These are phyloP conservation scores for Hoplodrina ambigua DNA, from an alignment of 2,888 invertebrate genomes.

Conservation along the genomic window DNA sequence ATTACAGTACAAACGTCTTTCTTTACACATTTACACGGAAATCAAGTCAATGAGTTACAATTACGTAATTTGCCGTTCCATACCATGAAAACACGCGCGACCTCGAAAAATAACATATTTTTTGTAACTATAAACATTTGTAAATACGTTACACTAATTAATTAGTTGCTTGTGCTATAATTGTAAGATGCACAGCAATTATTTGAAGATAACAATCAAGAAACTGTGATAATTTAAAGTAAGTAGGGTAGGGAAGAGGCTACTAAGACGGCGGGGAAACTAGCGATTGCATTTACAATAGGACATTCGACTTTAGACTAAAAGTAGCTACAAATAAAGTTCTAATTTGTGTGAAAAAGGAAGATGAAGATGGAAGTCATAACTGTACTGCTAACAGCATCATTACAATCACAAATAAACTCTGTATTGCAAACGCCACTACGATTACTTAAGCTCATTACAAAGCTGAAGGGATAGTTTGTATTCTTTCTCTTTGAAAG, in stretches of 20 bases:
- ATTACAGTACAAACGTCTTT: conserved; percentile 37
- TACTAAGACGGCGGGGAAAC: conserved; percentile 23
- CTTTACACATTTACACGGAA: conserved; percentile 50
- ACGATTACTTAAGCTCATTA: too few relatives aligned
- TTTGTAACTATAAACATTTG: conserved; percentile 46
- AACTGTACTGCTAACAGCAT: background rate
- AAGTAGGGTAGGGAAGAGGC: conserved; percentile 25
- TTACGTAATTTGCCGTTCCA: conserved; percentile 56
- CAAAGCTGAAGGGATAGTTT: too few relatives aligned
- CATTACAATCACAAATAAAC: background rate
- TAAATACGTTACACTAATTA: conserved; percentile 54
- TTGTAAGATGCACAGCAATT: conserved; percentile 55
- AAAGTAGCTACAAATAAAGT: background rate
- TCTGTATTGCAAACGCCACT: background rate
- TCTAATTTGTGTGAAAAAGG: background rate
- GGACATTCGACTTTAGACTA: background rate
- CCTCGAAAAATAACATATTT: conserved; percentile 48
- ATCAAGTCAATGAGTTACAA: conserved; percentile 42
- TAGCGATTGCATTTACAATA: background rate
- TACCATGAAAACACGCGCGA: conserved; percentile 51
- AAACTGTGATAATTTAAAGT: conserved; percentile 50
- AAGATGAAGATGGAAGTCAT: background rate
- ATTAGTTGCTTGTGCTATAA: conserved; percentile 51
- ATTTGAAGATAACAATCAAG: conserved; percentile 51
- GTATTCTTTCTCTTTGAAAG: too few relatives aligned